These are phyloP conservation scores for Rhyacichthys aspro DNA, from an alignment of 2,797 vertebrate species.

Conservation along the genomic window DNA sequence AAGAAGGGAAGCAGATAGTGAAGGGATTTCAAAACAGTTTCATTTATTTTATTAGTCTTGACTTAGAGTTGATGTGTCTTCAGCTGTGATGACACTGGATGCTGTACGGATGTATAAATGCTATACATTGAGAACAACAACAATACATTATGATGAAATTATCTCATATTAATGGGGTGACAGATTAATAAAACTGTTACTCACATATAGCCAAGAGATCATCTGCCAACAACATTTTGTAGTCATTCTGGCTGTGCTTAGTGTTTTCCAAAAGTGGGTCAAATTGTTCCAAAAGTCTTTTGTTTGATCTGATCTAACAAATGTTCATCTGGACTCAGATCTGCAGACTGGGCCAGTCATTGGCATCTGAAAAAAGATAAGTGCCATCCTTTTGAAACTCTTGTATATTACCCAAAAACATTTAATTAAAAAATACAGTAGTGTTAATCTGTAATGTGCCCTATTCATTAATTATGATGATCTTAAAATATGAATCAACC, in stretches of 20 bases:
- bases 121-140: too few relatives aligned
- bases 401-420: too few relatives aligned
- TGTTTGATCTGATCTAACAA: constrained; percentile 18
- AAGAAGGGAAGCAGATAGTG: constrained; percentile 19
- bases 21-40: neutral
- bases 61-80: constrained; percentile 1
- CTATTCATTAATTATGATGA: too few relatives aligned
- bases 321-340: constrained; percentile 29
- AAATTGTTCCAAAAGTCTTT: constrained; percentile 5
- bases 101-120: too few relatives aligned
- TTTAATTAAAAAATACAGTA: too few relatives aligned
- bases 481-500: too few relatives aligned
- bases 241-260: constrained; percentile 5
- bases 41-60: neutral
- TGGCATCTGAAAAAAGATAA: constrained; percentile 3
- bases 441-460: too few relatives aligned
- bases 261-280: constrained; percentile 24
- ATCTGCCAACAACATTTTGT: constrained; percentile 7
- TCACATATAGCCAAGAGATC: constrained; percentile 6
- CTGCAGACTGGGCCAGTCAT: neutral
- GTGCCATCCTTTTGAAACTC: neutral
- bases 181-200: constrained; percentile 14
- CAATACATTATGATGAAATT: constrained; percentile 9
- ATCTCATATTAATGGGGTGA: neutral
- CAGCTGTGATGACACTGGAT: too few relatives aligned